Evolutionary conservation across 2,888 invertebrate genomes (phyloP).

Genomic region (Acrocyrtus sp.): DNA sequence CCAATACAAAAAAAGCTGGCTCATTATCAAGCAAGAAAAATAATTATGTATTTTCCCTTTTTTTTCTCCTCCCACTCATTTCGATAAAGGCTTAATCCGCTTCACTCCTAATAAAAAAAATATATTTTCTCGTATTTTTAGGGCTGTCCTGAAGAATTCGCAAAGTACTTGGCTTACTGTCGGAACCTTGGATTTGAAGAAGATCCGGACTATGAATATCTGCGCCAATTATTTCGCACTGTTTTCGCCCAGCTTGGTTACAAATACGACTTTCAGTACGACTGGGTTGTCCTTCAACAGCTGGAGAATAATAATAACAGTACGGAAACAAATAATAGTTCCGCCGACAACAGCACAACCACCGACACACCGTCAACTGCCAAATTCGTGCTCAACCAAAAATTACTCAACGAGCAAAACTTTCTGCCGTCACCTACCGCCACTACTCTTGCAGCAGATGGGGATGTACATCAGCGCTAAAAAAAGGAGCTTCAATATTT

Average conservation of each 20-base stretch:
- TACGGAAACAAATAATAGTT: conserved; percentile 33
- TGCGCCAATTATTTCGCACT: conserved; percentile 35
- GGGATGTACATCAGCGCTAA: conserved; percentile 38
- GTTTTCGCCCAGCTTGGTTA: conserved; percentile 27
- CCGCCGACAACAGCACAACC: too few relatives aligned
- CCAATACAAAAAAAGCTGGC: not conserved
- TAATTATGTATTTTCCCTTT: too few relatives aligned
- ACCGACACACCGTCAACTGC: conserved; percentile 13
- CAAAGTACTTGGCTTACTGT: conserved; percentile 40
- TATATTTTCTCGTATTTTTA: too few relatives aligned
- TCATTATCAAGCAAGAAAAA: too few relatives aligned
- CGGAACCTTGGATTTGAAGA: conserved; percentile 35
- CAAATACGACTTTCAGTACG: conserved; percentile 42
- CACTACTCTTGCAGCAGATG: conserved; percentile 23
- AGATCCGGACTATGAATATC: conserved; percentile 41
- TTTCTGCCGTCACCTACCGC: conserved; percentile 28
- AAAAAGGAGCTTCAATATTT: too few relatives aligned
- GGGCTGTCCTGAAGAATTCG: conserved; percentile 45
- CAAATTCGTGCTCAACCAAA: conserved; percentile 42
- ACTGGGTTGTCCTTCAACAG: conserved; percentile 31
- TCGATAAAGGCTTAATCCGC: not conserved
- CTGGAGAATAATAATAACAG: conserved; percentile 19
- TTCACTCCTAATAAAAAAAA: not conserved
- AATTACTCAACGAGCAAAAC: conserved; percentile 33
- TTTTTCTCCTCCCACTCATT: too few relatives aligned